Evolutionary conservation across 1,140 invertebrate genomes (phyloP).

Genomic region (Caenorhabditis remanei): DNA sequence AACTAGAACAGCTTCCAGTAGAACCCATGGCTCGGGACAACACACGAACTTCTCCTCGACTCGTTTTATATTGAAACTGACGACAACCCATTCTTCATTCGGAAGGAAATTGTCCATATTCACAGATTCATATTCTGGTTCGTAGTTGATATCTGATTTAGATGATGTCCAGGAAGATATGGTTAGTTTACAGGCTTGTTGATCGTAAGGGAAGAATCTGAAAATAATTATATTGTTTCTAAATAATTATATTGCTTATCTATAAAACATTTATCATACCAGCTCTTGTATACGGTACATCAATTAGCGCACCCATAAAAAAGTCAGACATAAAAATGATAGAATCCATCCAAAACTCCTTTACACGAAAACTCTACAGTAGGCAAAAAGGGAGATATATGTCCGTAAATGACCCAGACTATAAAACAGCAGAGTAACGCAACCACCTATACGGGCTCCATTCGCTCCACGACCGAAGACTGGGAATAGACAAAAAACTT

Average conservation of each 20-base stretch:
- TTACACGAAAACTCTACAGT: background rate
- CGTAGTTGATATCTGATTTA: conserved; percentile 75
- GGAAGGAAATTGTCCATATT: conserved; percentile 77
- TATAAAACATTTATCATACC: background rate
- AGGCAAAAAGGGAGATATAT: background rate
- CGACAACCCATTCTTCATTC: conserved; percentile 78
- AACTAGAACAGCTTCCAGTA: conserved; percentile 74
- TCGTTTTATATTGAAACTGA: conserved; percentile 73
- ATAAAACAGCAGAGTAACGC: background rate
- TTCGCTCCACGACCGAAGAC: background rate
- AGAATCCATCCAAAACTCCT: conserved; percentile 2
- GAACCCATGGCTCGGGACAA: conserved; percentile 74
- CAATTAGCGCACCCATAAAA: background rate
- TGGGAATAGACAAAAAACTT: background rate
- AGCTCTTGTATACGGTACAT: background rate
- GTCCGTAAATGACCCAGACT: background rate
- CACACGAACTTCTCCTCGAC: conserved; percentile 68
- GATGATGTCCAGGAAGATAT: conserved; percentile 77
- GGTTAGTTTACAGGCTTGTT: conserved; percentile 76
- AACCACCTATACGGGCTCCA: background rate
- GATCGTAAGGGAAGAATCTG: conserved; percentile 77
- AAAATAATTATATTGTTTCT: too few relatives aligned
- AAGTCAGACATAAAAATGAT: background rate
- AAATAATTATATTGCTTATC: too few relatives aligned
- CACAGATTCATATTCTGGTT: conserved; percentile 73